Base-by-base conservation (phyloP, 2,888 invertebrate species). In the Catocala nupta region DNA sequence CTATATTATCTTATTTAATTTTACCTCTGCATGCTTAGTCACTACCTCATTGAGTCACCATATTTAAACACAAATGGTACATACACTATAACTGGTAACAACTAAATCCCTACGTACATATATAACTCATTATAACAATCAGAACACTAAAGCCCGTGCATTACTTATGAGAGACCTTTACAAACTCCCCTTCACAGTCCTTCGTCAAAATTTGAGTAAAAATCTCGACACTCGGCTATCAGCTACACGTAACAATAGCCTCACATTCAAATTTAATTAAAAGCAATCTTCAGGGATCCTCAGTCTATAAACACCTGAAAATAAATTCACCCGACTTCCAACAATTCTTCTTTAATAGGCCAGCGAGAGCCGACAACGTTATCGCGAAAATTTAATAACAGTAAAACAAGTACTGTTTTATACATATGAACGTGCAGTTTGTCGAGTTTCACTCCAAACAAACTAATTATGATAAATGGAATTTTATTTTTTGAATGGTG, bases 331-430 rank as follows among this genome's bases (percentile, higher is more conserved):
- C 65, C 70, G 78, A 81, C 82, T 82, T 82, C 80, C 82, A 77
- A 88, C 87, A 83, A 85, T 86, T 88, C 89, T 88, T 87, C 85
- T 87, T 83, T 82, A 89, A 87, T 87, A 86, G 84, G 81, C 78
- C 72, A 81, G 77, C 73, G 73, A 78, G 79, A 78, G 75, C 78
- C 71, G 72, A 81, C 82, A 80, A 77, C 81, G 82, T 84, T 88
- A 90, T 89, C 87, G 81, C 81, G 79, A 77, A 88, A 89, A 87
- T 87, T 88, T 90, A 90, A 89, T 90, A 89, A 88, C 85, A 82
- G 77, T 81, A 78, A 81, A 83, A 83, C 84, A 84, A 81, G 82
- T 78, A 78, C 74, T 66, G 53, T 57, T 54, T 62, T 33, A 33
- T 56, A 81, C 80, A 78, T 70, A 87, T 80, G 12, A 77, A 0